Conservation (phyloP, 53 echinoderm and acorn worm species). For the Mesocentrotus franciscanus region DNA sequence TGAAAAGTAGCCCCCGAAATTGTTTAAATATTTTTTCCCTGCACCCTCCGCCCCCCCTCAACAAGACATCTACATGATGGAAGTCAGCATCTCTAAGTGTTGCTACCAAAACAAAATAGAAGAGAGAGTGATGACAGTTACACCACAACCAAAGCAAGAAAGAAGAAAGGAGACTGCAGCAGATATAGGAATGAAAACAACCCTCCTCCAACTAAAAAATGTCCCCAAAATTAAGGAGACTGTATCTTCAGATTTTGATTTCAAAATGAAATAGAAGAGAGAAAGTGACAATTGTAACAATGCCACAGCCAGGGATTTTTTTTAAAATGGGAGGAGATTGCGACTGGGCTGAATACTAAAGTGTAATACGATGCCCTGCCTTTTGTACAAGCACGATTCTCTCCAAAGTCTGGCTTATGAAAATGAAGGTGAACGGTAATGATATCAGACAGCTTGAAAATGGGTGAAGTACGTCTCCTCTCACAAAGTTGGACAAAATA, state of each 20-base stretch:
- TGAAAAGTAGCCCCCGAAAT: no score
- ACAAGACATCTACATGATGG: no score
- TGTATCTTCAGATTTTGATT: neutral
- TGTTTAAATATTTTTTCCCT: no score
- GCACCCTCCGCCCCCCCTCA: neutral
- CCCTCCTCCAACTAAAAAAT: neutral
- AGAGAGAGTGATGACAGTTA: no score
- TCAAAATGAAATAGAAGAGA: conserved; percentile 2
- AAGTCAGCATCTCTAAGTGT: no score
- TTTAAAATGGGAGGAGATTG: neutral
- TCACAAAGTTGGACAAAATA: neutral
- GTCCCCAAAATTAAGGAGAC: neutral
- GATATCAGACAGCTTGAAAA: conserved; percentile 45
- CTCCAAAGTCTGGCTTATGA: conserved; percentile 53
- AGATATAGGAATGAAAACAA: neutral
- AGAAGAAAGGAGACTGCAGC: neutral
- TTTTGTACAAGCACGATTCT: conserved; percentile 49
- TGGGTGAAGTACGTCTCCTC: conserved; percentile 56
- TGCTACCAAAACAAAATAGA: no score
- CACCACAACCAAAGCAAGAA: neutral
- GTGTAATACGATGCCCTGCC: conserved; percentile 21
- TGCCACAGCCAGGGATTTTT: neutral
- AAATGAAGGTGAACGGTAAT: conserved; percentile 31
- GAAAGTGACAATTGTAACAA: conserved; percentile 7
- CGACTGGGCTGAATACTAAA: neutral